phyloP scores from a whole-genome alignment of 2,797 vertebrate species.

The Falco berigora region DNA sequence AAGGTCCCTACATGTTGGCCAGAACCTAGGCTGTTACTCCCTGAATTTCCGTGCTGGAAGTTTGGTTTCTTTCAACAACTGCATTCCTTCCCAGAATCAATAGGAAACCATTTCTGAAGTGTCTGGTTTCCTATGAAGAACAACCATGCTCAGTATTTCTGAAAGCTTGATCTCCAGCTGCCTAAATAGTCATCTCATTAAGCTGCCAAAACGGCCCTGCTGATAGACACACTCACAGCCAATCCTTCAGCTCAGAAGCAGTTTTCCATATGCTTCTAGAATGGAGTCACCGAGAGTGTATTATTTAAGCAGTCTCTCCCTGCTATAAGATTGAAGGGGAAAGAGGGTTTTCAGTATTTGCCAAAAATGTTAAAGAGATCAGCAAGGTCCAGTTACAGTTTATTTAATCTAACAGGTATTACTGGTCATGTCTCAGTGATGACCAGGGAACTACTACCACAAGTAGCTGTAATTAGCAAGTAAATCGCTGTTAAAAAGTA shows the following conservation, averaged over 20 bases:
- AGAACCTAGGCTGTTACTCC: neutral
- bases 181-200: neutral
- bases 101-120: constrained; percentile 58
- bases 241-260: neutral
- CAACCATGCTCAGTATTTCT: neutral
- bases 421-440: neutral
- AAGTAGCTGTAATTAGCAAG: neutral
- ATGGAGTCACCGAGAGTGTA: neutral
- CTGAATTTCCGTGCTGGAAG: constrained; percentile 32
- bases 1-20: neutral
- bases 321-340: neutral
- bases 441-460: neutral
- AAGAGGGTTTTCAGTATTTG: neutral
- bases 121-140: constrained; percentile 58
- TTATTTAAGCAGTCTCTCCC: too few relatives aligned
- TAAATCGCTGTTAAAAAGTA: neutral
- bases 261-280: neutral
- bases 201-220: neutral
- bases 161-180: neutral
- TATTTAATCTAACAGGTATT: neutral
- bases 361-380: neutral
- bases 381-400: neutral
- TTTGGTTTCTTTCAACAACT: constrained; percentile 20
- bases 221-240: neutral
- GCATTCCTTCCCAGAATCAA: constrained; percentile 53